Evolutionary conservation across 2,888 invertebrate genomes (phyloP), one percentile per base, ranked within the genome.

Genomic region (Hoplodrina ambigua): DNA sequence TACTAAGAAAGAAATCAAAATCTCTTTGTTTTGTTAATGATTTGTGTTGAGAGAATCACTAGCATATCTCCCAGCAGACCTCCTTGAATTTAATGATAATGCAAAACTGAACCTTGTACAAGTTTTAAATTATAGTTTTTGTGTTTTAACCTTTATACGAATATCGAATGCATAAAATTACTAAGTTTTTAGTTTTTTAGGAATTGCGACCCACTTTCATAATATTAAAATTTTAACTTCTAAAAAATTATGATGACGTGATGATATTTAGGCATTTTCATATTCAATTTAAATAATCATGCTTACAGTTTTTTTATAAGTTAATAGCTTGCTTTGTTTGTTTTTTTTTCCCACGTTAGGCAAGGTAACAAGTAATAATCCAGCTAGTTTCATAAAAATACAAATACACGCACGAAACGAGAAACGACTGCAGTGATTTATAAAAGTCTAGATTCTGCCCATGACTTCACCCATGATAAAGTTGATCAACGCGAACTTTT

Each of bases 221-320:
- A 33, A 10, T 46, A 13, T 41, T 52, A 4, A 33, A 33, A 53
- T 46, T 46, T 54, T 54, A 15, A 20, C 3, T 37, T 37, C 15
- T 33, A 37, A 37, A 8, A 25, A 25, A 46, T 53, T 17, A 15
- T 64, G 11, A 13, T 13, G 20, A n/a, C 46, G 30, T 15, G 15
- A 41, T 33, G 20, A 11, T 64, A 2, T 44, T 69, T 44, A 7
- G 33, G 41, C 10, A 30, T 53, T 69, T 11, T 46, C 46, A 54
- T 19, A 49, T 49, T 56, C 37, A 19, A 15, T n/a, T 46, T 33
- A n/a, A 69, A 44, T 41, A 5, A 33, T 69, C 7, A 25, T 67
- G 19, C 17, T 33, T 46, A 8, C 13, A 13, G 19, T 11, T 58
- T 59, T 15, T 19, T 58, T 15, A 11, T 19, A 44, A 30, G 44